Percentiles rank a stretch among this genome's conserved stretches.
These are phyloP conservation scores for Bathynomus jamesi DNA, from an alignment of 1,140 invertebrate genomes.

Conservation along the genomic window DNA sequence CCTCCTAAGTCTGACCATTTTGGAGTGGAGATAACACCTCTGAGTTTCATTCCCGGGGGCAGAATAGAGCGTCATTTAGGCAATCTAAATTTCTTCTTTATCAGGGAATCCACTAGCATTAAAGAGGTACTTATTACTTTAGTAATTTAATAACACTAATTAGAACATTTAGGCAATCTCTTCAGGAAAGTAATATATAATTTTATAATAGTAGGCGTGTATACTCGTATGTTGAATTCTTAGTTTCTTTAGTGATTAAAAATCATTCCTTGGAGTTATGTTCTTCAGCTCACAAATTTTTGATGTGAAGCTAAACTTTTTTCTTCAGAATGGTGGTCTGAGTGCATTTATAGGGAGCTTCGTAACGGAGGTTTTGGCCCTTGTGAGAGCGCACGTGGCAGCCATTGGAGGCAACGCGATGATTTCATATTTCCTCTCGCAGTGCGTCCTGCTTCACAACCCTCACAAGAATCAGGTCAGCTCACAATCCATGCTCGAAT, in stretches of 20 bases:
- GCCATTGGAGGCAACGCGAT: conserved; percentile 92
- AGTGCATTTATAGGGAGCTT: conserved; percentile 91
- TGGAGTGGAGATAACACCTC: conserved; percentile 75
- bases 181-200: too few species aligned
- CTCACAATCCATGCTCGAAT: not conserved
- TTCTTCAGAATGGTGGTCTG: conserved; percentile 64
- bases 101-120: conserved; percentile 85
- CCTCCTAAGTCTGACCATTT: conserved; percentile 50
- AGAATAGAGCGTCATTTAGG: conserved; percentile 77
- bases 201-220: too few species aligned
- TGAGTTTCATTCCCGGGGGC: conserved; percentile 70
- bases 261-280: too few species aligned
- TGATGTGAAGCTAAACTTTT: not conserved
- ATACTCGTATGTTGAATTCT: too few species aligned
- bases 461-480: conserved; percentile 91
- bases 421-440: conserved; percentile 85
- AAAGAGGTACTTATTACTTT: conserved; percentile 67
- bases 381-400: conserved; percentile 82
- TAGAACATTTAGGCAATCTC: too few species aligned
- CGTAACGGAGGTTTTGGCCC: conserved; percentile 80
- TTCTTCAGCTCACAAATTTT: too few species aligned
- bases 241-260: too few species aligned
- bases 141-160: too few species aligned
- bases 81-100: conserved; percentile 91
- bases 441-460: conserved; percentile 81